Evolutionary conservation across 2,888 invertebrate species (phyloP), one percentile per base, ranked within the genome.

Genomic region (Drosophila imparisetae): DNA sequence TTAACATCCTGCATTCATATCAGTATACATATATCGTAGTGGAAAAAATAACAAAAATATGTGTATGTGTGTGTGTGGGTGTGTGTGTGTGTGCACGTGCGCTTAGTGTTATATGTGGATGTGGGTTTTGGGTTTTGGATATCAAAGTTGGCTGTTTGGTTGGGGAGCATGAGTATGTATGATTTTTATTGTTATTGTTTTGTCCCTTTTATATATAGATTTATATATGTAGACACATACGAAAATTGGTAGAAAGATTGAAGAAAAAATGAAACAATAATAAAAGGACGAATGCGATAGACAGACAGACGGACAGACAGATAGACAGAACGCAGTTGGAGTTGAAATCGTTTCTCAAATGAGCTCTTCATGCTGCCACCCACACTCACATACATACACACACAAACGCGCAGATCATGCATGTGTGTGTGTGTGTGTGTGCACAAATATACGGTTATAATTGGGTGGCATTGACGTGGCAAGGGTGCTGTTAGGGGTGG

Each of bases 151-250:
- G 27, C 18, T 6, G 24, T 24, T 72, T 69, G 70, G 54, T 45
- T 62, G 32, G 48, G 58, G 66, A 59, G 66, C 62, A 71, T 67
- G 79, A 73, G 81, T 82, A 90, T 88, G 77, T 81, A 83, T 90
- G 86, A 90, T 90, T 90, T 91, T 90, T 90, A 91, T 90, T 90
- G 91, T 91, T 91, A 91, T 90, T 90, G 88, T 86, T 91, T 88
- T 90, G 91, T 90, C 83, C 86, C 81, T 88, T 87, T 86, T 90
- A 91, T 54, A 66, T 53, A 66, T 66, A 66, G 36, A 38, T 32
- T 36, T 84, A 53, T 86, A 54, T 60, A 32, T 57, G 49, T 40
- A 40, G 36, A 36, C 69, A 63, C 34, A 54, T 40, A 38, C 55
- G 45, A 34, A 60, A 57, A 66, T 74, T 63, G 62, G 34, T 45